phyloP scores from a whole-genome alignment of 2,797 vertebrate species.

The Clamator glandarius region DNA sequence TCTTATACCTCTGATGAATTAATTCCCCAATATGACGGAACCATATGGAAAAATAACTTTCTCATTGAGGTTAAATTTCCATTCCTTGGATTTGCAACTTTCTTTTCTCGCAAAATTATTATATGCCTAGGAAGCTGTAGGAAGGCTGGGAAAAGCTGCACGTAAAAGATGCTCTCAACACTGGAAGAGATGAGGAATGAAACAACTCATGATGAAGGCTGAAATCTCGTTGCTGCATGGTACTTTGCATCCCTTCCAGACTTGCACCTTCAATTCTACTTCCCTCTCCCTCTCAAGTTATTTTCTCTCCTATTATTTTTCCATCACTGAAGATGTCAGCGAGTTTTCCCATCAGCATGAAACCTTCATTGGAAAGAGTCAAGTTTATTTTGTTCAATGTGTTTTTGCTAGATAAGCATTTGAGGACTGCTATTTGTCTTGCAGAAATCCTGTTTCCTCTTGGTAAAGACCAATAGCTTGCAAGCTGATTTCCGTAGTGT shows the following conservation, averaged over 20 bases:
- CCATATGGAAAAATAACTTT: not conserved
- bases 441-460: constrained; percentile 25
- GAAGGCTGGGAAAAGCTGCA: not conserved
- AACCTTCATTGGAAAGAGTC: not conserved
- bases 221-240: accelerated
- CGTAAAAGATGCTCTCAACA: not conserved
- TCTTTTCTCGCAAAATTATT: not conserved
- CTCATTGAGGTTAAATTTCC: not conserved
- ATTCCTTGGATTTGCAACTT: not conserved
- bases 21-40: not conserved
- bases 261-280: not conserved
- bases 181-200: not conserved
- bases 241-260: not conserved
- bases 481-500: not conserved
- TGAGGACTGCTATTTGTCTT: constrained; percentile 24
- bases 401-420: constrained; percentile 60
- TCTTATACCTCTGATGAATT: not conserved
- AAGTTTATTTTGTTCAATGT: constrained; percentile 57
- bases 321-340: not conserved
- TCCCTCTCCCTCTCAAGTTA: not conserved
- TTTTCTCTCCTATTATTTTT: not conserved
- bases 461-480: not conserved
- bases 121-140: not conserved
- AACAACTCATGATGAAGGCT: not conserved
- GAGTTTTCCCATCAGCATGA: constrained; percentile 9